phyloP scores from a whole-genome alignment of 2,888 invertebrate species.

The Zele albiditarsus region DNA sequence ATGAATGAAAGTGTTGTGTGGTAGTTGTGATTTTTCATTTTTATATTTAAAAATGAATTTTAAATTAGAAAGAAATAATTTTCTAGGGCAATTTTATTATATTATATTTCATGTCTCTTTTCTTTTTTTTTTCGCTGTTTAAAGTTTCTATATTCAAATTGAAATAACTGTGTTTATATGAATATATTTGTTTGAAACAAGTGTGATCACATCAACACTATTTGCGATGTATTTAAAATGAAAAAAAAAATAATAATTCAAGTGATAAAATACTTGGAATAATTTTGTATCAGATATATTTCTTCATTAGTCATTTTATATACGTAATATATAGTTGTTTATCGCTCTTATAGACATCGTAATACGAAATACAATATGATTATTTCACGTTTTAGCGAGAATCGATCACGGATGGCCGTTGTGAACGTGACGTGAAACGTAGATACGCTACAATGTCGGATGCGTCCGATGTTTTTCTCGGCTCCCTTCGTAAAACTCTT shows the following conservation, averaged over 20 bases:
- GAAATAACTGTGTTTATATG: neutral
- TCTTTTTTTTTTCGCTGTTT: too few relatives aligned
- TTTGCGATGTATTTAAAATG: neutral
- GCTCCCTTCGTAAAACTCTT: conserved; percentile 8
- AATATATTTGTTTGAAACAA: neutral
- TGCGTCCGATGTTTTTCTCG: conserved; percentile 42
- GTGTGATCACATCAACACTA: neutral
- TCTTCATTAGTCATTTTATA: too few relatives aligned
- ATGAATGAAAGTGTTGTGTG: too few relatives aligned
- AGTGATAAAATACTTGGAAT: neutral
- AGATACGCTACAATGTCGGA: conserved; percentile 31
- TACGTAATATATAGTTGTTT: neutral
- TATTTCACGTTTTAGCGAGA: conserved; percentile 28
- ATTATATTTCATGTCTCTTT: too few relatives aligned
- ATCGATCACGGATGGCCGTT: conserved; percentile 48
- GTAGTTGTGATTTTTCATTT: too few relatives aligned
- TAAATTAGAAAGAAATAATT: too few relatives aligned
- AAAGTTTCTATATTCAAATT: neutral
- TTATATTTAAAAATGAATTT: too few relatives aligned
- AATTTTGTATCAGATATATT: too few relatives aligned
- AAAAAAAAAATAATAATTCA: neutral
- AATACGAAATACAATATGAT: conserved; percentile 3
- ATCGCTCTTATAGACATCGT: neutral
- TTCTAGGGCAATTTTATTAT: too few relatives aligned
- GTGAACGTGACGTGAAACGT: conserved; percentile 44